phyloP scores from a whole-genome alignment of 1,140 invertebrate species.

The Drosophila teissieri region DNA sequence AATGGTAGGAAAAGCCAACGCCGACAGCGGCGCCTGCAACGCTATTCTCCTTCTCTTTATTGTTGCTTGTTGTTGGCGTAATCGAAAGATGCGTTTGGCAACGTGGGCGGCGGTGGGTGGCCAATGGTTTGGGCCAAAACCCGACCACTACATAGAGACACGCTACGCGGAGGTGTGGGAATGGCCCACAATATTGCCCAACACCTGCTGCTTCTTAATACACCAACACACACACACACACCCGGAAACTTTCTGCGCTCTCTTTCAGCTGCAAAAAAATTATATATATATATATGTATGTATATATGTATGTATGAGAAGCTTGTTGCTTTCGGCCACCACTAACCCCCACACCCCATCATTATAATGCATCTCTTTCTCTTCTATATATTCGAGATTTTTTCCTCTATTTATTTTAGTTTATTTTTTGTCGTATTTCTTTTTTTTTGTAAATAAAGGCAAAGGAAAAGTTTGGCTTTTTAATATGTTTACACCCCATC shows the following conservation, averaged over 20 bases:
- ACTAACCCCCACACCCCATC: not conserved
- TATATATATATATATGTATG: slow-evolving; percentile 1
- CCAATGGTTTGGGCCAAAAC: not conserved
- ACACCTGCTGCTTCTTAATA: slow-evolving; percentile 73
- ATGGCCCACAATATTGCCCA: slow-evolving; percentile 69
- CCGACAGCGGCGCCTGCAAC: slow-evolving; percentile 38
- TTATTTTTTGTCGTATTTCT: slow-evolving; percentile 11
- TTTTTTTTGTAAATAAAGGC: slow-evolving; percentile 54
- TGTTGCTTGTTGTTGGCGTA: slow-evolving; percentile 63
- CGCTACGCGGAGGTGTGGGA: slow-evolving; percentile 10
- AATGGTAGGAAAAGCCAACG: slow-evolving; percentile 23
- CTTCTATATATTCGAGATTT: slow-evolving; percentile 49
- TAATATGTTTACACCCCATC: slow-evolving; percentile 54
- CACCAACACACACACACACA: slow-evolving; percentile 42
- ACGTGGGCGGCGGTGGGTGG: slow-evolving; percentile 23
- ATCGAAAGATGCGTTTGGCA: slow-evolving; percentile 80
- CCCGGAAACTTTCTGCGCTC: slow-evolving; percentile 42
- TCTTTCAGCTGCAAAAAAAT: slow-evolving; percentile 6
- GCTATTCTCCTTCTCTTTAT: slow-evolving; percentile 32
- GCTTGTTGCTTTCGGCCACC: slow-evolving; percentile 48
- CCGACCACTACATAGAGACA: slow-evolving; percentile 46
- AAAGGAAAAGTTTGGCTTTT: slow-evolving; percentile 59
- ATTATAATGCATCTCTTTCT: slow-evolving; percentile 53
- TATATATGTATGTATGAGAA: slow-evolving; percentile 22
- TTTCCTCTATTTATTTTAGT: slow-evolving; percentile 33